Percentiles rank a stretch among this genome's conserved stretches.
These are phyloP conservation scores for Xestia ashworthii DNA, from an alignment of 2,888 invertebrate species.

Conservation along the genomic window DNA sequence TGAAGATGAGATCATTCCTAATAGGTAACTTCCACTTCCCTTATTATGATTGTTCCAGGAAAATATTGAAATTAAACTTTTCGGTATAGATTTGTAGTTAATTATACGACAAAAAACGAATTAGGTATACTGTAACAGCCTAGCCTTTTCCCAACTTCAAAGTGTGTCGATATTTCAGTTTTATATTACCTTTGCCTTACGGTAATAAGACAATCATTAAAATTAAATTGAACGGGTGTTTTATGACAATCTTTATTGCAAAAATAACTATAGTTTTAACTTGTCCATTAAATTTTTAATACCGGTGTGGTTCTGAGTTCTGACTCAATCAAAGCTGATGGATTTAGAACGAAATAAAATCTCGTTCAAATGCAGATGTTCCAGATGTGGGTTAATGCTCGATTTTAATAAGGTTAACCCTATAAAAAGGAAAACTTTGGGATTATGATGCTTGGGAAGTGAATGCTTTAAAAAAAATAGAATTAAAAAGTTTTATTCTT, in stretches of 20 bases:
- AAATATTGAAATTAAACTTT: neutral
- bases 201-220: neutral
- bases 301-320: constrained; percentile 28
- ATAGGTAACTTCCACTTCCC: constrained; percentile 1
- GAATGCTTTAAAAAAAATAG: neutral
- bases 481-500: constrained; percentile 1
- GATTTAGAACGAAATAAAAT: constrained; percentile 56
- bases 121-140: neutral
- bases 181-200: neutral
- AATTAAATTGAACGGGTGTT: neutral
- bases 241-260: constrained; percentile 14
- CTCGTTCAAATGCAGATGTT: constrained; percentile 47
- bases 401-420: constrained; percentile 43
- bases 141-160: neutral
- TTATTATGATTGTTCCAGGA: neutral
- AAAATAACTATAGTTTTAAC: constrained; percentile 28
- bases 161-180: neutral
- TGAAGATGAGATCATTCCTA: constrained; percentile 29
- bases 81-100: neutral
- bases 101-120: neutral
- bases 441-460: neutral
- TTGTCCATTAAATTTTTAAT: constrained; percentile 38
- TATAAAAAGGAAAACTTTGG: constrained; percentile 7
- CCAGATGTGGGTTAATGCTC: constrained; percentile 50
- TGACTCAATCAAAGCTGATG: constrained; percentile 51